phyloP scores from a whole-genome alignment of 2,113 vertebrate genomes.

The Lagopus leucura region DNA sequence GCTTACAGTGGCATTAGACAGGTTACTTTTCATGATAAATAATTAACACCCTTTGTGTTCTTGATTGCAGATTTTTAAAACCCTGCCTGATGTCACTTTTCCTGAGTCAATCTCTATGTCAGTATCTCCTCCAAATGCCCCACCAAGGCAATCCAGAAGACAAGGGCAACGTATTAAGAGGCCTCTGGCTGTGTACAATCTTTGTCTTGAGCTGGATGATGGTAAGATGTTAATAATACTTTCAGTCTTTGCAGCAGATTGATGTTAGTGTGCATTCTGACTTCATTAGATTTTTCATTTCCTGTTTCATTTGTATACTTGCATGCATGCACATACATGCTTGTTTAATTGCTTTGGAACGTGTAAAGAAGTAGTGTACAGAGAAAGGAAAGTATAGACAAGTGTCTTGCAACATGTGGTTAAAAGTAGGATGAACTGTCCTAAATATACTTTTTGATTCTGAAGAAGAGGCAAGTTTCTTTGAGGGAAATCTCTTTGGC shows the following conservation, averaged over 20 bases:
- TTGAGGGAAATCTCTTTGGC: conserved; percentile 75
- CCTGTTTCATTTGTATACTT: conserved; percentile 16
- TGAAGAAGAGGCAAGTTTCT: conserved; percentile 68
- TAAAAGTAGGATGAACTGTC: neutral
- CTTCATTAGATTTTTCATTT: conserved; percentile 21
- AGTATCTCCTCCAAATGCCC: conserved; percentile 82
- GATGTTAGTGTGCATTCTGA: neutral
- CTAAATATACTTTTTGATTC: conserved; percentile 21
- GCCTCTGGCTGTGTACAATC: conserved; percentile 96
- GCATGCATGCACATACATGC: neutral
- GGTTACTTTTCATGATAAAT: conserved; percentile 65
- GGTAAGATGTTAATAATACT: conserved; percentile 81
- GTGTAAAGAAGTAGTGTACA: neutral
- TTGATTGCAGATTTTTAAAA: conserved; percentile 92
- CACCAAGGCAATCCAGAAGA: conserved; percentile 92
- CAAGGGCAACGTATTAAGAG: conserved; percentile 86
- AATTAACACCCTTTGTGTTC: conserved; percentile 75
- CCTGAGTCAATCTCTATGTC: conserved; percentile 75
- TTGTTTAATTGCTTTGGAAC: conserved; percentile 23
- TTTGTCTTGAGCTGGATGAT: conserved; percentile 89
- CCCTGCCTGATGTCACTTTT: conserved; percentile 83
- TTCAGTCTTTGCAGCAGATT: conserved; percentile 10
- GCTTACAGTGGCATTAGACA: conserved; percentile 53
- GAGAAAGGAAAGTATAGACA: neutral
- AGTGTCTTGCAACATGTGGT: neutral